phyloP scores from a whole-genome alignment of 2,888 invertebrate species.

The Ferdinandea cuprea region DNA sequence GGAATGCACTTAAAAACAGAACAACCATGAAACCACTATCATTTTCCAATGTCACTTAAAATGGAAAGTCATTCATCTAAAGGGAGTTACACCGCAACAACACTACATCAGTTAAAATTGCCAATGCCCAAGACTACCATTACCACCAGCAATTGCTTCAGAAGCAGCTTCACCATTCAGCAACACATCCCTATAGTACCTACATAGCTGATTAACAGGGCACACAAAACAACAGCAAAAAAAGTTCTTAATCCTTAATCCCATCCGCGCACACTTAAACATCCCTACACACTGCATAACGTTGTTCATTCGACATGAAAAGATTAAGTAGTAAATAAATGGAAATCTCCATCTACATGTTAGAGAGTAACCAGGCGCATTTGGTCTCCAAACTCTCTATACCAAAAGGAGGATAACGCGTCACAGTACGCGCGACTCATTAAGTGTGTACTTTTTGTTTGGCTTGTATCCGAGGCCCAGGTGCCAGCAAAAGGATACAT shows the following conservation, averaged over 20 bases:
- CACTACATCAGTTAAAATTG: conserved; percentile 73
- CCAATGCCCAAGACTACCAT: conserved; percentile 66
- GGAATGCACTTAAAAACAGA: conserved; percentile 71
- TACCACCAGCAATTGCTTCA: conserved; percentile 66
- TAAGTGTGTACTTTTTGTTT: conserved; percentile 53
- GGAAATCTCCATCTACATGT: conserved; percentile 70
- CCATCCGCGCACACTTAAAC: conserved; percentile 30
- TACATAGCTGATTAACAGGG: neutral
- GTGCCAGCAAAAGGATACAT: conserved; percentile 56
- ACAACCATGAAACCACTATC: conserved; percentile 65
- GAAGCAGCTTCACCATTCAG: conserved; percentile 5
- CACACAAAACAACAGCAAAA: conserved; percentile 20
- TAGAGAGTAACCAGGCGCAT: conserved; percentile 19
- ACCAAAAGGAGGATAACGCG: conserved; percentile 35
- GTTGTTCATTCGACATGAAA: conserved; percentile 57
- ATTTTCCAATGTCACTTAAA: conserved; percentile 78
- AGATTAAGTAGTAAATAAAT: conserved; percentile 72
- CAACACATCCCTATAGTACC: neutral
- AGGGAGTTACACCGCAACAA: conserved; percentile 62
- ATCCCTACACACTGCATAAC: conserved; percentile 16
- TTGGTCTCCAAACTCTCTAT: conserved; percentile 46
- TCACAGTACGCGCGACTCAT: conserved; percentile 57
- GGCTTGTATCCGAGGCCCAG: conserved; percentile 18
- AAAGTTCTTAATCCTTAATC: conserved; percentile 56
- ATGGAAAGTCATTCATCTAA: conserved; percentile 79